Evolutionary conservation across 2,888 invertebrate genomes (phyloP).

Genomic region (Arctia plantaginis): DNA sequence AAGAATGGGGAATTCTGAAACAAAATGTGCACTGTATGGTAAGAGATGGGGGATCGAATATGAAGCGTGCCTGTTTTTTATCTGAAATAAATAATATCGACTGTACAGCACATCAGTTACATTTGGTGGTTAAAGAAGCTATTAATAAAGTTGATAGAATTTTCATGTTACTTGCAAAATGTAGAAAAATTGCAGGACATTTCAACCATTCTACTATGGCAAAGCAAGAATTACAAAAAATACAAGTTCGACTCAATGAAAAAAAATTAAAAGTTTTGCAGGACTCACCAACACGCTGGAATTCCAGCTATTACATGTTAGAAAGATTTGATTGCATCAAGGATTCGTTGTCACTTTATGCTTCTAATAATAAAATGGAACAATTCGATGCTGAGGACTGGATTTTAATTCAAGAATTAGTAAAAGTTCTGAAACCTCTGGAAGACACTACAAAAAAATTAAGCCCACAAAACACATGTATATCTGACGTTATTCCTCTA

Average conservation of each 20-base stretch:
- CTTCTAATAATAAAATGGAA: constrained; percentile 33
- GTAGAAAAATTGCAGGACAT: no score
- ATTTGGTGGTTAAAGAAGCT: no score
- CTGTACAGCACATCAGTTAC: constrained; percentile 18
- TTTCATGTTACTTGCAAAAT: no score
- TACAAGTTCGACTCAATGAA: background rate
- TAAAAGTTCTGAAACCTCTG: constrained; percentile 34
- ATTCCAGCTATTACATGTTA: constrained; percentile 36
- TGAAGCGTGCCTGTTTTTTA: constrained; percentile 32
- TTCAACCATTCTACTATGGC: no score
- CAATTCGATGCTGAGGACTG: constrained; percentile 40
- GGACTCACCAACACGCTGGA: constrained; percentile 32
- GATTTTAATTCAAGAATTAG: constrained; percentile 37
- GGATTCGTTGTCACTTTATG: constrained; percentile 30
- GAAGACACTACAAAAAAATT: constrained; percentile 40
- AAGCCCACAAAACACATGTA: constrained; percentile 37
- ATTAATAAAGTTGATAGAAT: no score
- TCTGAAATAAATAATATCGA: constrained; percentile 26
- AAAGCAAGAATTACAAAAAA: no score
- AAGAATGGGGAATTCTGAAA: constrained; percentile 32
- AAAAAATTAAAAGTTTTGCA: constrained; percentile 26
- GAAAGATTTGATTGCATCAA: constrained; percentile 30
- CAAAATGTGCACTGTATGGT: constrained; percentile 36
- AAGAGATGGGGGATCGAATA: constrained; percentile 37
- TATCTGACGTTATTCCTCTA: constrained; percentile 46